Evolutionary conservation across 2,797 vertebrate species (phyloP).

Genomic region (Potorous gilbertii): DNA sequence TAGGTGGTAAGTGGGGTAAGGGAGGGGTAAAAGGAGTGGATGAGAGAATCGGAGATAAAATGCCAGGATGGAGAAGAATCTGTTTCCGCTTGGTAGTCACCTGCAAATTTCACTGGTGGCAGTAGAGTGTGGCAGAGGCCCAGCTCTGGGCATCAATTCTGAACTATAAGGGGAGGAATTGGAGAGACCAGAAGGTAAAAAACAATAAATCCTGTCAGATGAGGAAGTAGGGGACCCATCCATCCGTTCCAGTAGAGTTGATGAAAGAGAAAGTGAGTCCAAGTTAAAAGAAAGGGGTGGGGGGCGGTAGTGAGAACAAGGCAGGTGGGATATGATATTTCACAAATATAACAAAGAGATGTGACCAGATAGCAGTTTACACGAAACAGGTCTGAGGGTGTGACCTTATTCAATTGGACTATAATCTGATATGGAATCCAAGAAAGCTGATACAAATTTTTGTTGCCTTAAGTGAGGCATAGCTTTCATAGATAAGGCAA

Average conservation of each 20-base stretch:
- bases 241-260: background rate
- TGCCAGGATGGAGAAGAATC: slow-evolving; percentile 1
- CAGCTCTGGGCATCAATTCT: background rate
- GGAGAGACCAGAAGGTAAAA: background rate
- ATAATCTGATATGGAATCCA: background rate
- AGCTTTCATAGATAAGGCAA: background rate
- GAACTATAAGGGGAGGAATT: background rate
- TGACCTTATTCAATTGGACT: background rate
- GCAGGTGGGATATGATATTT: background rate
- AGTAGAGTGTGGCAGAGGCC: background rate
- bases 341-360: background rate
- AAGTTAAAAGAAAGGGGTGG: background rate
- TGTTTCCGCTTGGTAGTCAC: background rate
- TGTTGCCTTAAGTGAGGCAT: background rate
- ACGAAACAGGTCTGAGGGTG: background rate
- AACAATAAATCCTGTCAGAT: background rate
- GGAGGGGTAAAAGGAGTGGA: background rate
- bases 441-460: background rate
- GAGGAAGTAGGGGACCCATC: background rate
- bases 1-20: background rate
- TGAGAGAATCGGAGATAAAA: slow-evolving; percentile 6
- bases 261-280: background rate
- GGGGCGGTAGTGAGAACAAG: background rate
- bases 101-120: background rate
- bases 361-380: background rate